Evolutionary conservation across 2,888 invertebrate species (phyloP).

Genomic region (Eupelmus urozonus): DNA sequence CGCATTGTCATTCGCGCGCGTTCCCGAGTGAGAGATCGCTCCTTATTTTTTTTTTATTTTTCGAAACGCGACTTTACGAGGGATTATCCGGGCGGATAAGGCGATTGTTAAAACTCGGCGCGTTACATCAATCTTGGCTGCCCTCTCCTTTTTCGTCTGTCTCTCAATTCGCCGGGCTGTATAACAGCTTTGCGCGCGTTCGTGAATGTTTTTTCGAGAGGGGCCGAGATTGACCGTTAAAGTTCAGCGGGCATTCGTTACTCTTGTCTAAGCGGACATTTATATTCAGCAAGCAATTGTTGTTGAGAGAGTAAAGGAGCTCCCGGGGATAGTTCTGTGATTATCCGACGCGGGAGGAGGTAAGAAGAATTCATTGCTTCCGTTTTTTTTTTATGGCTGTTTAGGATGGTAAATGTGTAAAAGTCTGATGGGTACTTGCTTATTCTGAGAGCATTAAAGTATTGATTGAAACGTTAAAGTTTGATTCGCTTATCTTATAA

Average conservation of each 20-base stretch:
- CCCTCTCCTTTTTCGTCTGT: neutral
- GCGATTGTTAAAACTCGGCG: conserved; percentile 48
- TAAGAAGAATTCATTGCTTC: too few relatives aligned
- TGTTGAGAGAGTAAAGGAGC: too few relatives aligned
- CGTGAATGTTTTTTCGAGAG: conserved; percentile 12
- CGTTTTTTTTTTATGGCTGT: too few relatives aligned
- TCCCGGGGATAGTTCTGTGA: too few relatives aligned
- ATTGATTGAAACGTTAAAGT: too few relatives aligned
- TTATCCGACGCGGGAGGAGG: too few relatives aligned
- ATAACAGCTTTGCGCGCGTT: conserved; percentile 1
- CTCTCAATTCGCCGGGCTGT: conserved; percentile 25
- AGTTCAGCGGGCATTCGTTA: neutral
- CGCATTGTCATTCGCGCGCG: conserved; percentile 12
- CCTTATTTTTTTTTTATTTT: neutral
- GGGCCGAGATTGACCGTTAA: too few relatives aligned
- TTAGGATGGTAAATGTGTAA: too few relatives aligned
- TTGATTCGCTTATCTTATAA: too few relatives aligned
- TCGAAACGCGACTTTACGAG: conserved; percentile 45
- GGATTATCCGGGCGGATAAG: conserved; percentile 41
- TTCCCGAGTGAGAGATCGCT: conserved; percentile 26
- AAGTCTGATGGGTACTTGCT: too few relatives aligned
- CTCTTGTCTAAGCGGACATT: neutral
- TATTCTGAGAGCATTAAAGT: too few relatives aligned
- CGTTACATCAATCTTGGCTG: conserved; percentile 37
- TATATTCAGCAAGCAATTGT: neutral